A percentile compares a stretch with the other conserved stretches of the same genome.
These are phyloP conservation scores for Taenioides sp. DNA, from an alignment of 2,797 vertebrate genomes.

Conservation along the genomic window DNA sequence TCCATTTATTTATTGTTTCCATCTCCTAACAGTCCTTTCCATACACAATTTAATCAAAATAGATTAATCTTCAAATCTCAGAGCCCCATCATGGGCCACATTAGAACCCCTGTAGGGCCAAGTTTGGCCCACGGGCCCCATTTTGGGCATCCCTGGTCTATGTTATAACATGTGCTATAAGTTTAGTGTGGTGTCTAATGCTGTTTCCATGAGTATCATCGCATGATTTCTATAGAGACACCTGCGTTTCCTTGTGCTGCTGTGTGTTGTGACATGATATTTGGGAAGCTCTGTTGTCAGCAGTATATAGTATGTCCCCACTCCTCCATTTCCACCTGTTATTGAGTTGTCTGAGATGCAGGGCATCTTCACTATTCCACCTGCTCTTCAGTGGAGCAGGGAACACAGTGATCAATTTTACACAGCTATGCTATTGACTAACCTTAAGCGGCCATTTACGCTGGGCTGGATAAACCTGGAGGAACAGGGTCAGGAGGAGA, in stretches of 20 bases:
- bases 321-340: conserved; percentile 21
- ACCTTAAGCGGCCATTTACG: conserved; percentile 15
- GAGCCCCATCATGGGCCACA: too few species aligned
- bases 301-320: neutral
- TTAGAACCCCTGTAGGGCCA: too few species aligned
- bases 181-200: too few species aligned
- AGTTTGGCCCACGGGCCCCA: too few species aligned
- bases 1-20: too few species aligned
- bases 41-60: too few species aligned
- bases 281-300: conserved; percentile 25
- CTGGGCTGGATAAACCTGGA: conserved; percentile 1
- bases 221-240: neutral
- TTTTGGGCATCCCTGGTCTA: too few species aligned
- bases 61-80: too few species aligned
- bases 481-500: neutral
- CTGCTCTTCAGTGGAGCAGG: conserved; percentile 13
- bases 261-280: neutral
- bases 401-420: conserved; percentile 51
- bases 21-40: too few species aligned
- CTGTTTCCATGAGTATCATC: too few species aligned
- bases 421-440: conserved; percentile 11
- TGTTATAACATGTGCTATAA: too few species aligned
- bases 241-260: neutral
- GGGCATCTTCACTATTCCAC: conserved; percentile 2
- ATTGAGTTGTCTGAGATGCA: neutral